Evolutionary conservation across 2,888 invertebrate species (phyloP).

Genomic region (Laothoe populi): DNA sequence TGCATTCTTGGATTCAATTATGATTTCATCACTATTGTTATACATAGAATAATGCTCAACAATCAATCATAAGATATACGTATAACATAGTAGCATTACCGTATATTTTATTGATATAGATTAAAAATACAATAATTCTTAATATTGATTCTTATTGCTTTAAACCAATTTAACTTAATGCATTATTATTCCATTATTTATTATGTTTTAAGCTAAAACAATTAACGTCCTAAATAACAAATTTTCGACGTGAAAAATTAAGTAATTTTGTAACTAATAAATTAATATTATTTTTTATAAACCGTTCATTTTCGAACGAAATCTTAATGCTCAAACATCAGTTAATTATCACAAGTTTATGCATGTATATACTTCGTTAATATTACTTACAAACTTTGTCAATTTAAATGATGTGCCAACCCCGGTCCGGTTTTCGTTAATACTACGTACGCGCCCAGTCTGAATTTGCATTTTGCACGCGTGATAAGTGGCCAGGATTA

Average conservation of each 20-base stretch:
- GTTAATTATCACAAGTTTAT: background rate
- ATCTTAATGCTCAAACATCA: background rate
- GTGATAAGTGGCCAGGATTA: conserved; percentile 84
- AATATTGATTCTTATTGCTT: too few species aligned
- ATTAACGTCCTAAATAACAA: too few species aligned
- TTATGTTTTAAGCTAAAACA: too few species aligned
- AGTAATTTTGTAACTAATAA: too few species aligned
- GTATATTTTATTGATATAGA: too few species aligned
- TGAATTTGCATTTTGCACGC: conserved; percentile 85
- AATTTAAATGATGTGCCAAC: conserved; percentile 70
- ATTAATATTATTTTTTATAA: background rate
- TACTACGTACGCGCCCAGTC: conserved; percentile 71
- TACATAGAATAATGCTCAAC: too few species aligned
- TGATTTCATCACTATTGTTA: background rate
- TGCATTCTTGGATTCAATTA: background rate
- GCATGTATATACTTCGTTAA: conserved; percentile 64
- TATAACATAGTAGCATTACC: background rate
- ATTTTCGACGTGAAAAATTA: too few species aligned
- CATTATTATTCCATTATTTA: too few species aligned
- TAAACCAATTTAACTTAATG: too few species aligned
- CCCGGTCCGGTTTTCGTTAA: conserved; percentile 71
- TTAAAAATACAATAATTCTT: too few species aligned
- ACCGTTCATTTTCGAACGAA: background rate
- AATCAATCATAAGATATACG: background rate
- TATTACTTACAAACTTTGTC: conserved; percentile 74